Conservation (phyloP, 2,797 vertebrate species). For the Triplophysa bombifrons region DNA sequence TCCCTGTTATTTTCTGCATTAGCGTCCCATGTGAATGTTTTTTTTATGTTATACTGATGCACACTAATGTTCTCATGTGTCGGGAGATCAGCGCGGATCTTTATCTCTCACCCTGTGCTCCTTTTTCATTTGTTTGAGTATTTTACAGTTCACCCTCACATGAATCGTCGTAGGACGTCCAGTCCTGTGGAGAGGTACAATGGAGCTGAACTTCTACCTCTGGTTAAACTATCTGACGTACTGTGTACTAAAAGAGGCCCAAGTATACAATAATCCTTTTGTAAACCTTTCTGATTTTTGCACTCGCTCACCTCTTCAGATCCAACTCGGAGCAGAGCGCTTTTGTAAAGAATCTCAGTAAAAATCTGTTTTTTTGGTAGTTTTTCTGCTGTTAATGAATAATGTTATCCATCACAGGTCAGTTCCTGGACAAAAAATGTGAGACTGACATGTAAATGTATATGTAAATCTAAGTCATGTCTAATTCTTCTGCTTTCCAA, state of each 20-base stretch:
- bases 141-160: conserved; percentile 26
- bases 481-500: too few species aligned
- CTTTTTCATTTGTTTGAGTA: conserved; percentile 23
- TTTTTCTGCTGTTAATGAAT: neutral
- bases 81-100: conserved; percentile 2
- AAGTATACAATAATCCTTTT: conserved; percentile 2
- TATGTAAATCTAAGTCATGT: neutral
- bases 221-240: conserved; percentile 15
- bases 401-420: neutral
- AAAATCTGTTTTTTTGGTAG: too few species aligned
- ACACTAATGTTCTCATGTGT: conserved; percentile 21
- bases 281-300: conserved; percentile 4
- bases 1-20: conserved; percentile 17
- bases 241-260: conserved; percentile 5
- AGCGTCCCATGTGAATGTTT: conserved; percentile 19
- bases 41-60: neutral
- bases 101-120: neutral
- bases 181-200: conserved; percentile 7
- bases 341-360: neutral
- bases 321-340: neutral
- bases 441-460: neutral
- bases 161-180: conserved; percentile 8
- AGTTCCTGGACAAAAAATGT: neutral
- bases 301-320: conserved; percentile 35
- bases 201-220: conserved; percentile 27